Base-by-base conservation (phyloP, 2,888 invertebrate genomes). In the Temnothorax unifasciatus region DNA sequence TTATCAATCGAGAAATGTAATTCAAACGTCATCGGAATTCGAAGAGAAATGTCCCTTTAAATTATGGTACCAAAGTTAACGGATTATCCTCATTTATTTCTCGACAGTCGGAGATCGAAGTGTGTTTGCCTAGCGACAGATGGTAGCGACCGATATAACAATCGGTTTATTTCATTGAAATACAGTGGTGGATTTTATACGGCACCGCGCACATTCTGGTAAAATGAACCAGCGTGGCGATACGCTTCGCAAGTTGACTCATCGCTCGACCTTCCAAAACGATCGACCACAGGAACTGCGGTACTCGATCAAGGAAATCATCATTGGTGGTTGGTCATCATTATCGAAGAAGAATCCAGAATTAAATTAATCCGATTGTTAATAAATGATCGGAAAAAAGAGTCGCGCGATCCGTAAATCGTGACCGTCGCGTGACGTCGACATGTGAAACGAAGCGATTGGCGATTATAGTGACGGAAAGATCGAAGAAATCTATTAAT, bases 211-310 rank as follows among this genome's bases (percentile, higher is more conserved):
- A 57, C 57, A 21, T 71, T 38, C 25, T 18, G 34, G 8, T 71
- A 81, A 81, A 73, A 81, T 81, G 79, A 73, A 8, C 47, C 73
- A 81, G 25, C 73, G 57, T 25, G 57, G 54, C 5, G 73, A 81
- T 11, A 73, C 73, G 38, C 34, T 47, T 1, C 73, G 59, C 13
- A 21, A 47, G 3, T 59, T 81, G 79, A 81, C 73, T 81, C 79
- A 81, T 81, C 79, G 79, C 4, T 81, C 79, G 47, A 81, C 79
- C 25, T 73, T 81, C 15, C 79, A 84, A 25, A 75, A 81, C 34
- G 29, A 82, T n/a, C 87, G 83, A 75, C 81, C 77, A 69, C 34
- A 3, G 6, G 13, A 57, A 52, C 41, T 25, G 15, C 81, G 64
- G 69, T 52, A 76, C 75, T 64, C 50, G 77, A 75, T 83, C 50